Percentiles rank a stretch among this genome's conserved stretches.
phyloP scores from a whole-genome alignment of 1,140 invertebrate genomes.

The fruit fly (Drosophila melanogaster) region DNA sequence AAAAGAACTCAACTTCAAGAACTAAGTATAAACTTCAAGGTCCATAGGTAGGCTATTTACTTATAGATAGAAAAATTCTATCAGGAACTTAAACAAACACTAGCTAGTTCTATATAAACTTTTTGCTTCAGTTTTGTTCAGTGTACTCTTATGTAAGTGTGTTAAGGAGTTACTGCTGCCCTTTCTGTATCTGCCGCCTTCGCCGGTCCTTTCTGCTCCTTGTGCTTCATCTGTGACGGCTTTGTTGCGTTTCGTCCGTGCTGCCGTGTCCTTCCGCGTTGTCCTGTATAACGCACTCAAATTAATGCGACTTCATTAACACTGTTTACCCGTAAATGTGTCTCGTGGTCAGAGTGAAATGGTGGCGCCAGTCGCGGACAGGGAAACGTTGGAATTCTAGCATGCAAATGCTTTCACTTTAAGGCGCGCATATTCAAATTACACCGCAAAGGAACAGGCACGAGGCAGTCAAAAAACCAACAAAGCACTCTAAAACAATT shows the following conservation, averaged over 20 bases:
- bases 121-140: background rate
- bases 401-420: slow-evolving; percentile 60
- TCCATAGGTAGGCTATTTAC: too few relatives aligned
- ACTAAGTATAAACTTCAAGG: too few relatives aligned
- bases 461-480: slow-evolving; percentile 59
- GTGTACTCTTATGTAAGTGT: slow-evolving; percentile 9
- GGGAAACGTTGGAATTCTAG: background rate
- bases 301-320: slow-evolving; percentile 83
- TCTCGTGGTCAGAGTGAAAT: slow-evolving; percentile 31
- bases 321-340: slow-evolving; percentile 77
- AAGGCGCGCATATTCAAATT: slow-evolving; percentile 61
- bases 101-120: too few relatives aligned
- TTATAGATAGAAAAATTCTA: too few relatives aligned
- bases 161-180: slow-evolving; percentile 32
- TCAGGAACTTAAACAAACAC: too few relatives aligned
- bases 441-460: slow-evolving; percentile 37
- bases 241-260: slow-evolving; percentile 34
- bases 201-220: slow-evolving; percentile 4
- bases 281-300: slow-evolving; percentile 73
- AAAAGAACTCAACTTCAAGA: background rate
- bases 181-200: slow-evolving; percentile 27
- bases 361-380: background rate
- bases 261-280: slow-evolving; percentile 19
- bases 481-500: slow-evolving; percentile 80
- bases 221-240: slow-evolving; percentile 33